Percentiles rank a stretch among this genome's conserved stretches.
Conservation (phyloP, 35 echinoderm and acorn worm species). For the Acanthaster planci region DNA sequence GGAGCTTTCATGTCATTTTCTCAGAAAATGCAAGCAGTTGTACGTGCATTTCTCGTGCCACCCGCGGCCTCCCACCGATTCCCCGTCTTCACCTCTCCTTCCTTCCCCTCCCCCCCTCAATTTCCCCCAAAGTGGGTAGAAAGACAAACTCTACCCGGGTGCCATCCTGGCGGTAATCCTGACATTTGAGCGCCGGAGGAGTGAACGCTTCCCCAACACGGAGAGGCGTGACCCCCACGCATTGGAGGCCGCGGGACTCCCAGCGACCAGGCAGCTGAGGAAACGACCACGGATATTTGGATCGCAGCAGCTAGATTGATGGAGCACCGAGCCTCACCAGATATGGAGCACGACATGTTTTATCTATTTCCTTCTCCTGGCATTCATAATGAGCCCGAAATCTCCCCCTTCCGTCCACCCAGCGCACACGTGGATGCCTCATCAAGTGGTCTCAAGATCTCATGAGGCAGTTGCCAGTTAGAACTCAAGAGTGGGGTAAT, state of each 20-base stretch:
- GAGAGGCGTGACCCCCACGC: neutral
- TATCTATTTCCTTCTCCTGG: no score
- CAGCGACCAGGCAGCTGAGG: neutral
- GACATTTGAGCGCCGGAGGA: neutral
- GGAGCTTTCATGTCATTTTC: neutral
- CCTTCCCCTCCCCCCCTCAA: neutral
- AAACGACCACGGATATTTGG: neutral
- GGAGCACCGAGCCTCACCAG: no score
- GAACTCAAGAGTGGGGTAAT: no score
- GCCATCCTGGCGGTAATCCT: neutral
- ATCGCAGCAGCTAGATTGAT: neutral
- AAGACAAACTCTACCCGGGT: neutral
- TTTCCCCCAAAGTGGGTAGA: neutral
- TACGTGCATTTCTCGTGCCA: neutral
- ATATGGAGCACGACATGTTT: no score
- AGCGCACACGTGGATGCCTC: no score
- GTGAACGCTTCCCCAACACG: neutral
- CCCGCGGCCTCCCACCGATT: neutral
- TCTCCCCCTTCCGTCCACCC: no score
- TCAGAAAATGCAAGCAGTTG: neutral
- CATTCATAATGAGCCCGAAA: no score
- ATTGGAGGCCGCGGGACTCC: neutral
- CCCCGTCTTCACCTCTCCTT: neutral
- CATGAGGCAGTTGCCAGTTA: no score
- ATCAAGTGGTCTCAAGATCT: no score